A percentile compares a stretch with the other conserved stretches of the same genome.
Conservation (phyloP, 1,140 invertebrate species). For the Diorhabda sublineata region DNA sequence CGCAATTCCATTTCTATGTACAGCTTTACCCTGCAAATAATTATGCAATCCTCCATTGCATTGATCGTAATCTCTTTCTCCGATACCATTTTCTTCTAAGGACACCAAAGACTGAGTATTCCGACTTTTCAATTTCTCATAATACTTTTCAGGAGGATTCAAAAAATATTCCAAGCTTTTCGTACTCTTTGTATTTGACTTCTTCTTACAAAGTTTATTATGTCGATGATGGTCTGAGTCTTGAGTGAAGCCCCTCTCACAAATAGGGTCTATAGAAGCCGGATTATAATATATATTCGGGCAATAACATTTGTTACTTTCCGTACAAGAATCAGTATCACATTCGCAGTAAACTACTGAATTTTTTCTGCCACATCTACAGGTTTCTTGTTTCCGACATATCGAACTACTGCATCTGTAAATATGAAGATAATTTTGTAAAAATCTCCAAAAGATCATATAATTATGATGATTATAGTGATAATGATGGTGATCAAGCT, state of each 20-base stretch:
- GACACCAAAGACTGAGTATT: slow-evolving; percentile 17
- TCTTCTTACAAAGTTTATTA: slow-evolving; percentile 42
- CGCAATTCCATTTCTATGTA: slow-evolving; percentile 5
- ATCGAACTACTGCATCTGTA: slow-evolving; percentile 19
- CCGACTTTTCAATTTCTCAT: slow-evolving; percentile 45
- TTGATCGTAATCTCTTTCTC: slow-evolving; percentile 62
- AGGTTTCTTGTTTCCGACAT: slow-evolving; percentile 54
- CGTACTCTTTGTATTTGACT: slow-evolving; percentile 48
- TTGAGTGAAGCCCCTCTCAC: slow-evolving; percentile 53
- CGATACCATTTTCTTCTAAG: slow-evolving; percentile 43
- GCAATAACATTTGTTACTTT: slow-evolving; percentile 87
- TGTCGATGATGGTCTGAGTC: slow-evolving; percentile 40
- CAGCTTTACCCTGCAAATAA: slow-evolving; percentile 9
- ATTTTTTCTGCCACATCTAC: slow-evolving; percentile 60
- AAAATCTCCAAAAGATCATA: no score
- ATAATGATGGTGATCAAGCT: no score
- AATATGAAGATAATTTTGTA: background rate
- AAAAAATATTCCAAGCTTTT: slow-evolving; percentile 57
- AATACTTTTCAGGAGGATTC: slow-evolving; percentile 45
- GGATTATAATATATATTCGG: slow-evolving; percentile 47
- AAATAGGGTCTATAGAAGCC: slow-evolving; percentile 51
- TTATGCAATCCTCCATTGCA: slow-evolving; percentile 38
- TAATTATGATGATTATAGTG: no score
- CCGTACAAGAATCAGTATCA: slow-evolving; percentile 81
- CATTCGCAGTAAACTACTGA: slow-evolving; percentile 60